Conservation (phyloP, 2,797 vertebrate genomes). For the Dromococcyx pavoninus region DNA sequence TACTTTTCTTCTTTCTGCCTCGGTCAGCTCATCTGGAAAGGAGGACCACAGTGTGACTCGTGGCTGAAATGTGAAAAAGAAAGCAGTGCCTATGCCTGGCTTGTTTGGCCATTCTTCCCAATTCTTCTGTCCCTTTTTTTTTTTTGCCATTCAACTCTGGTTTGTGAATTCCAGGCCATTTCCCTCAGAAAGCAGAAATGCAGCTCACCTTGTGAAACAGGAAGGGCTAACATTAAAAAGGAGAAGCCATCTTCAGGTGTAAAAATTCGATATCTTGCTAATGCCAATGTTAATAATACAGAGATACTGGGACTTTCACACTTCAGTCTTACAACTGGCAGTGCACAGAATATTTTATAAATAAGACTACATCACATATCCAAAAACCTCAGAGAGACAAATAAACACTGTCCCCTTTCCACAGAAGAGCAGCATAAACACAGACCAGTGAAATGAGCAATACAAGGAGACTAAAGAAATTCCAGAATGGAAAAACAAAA, state of each 20-base stretch:
- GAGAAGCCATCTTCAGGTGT: not conserved
- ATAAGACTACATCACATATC: not conserved
- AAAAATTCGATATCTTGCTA: not conserved
- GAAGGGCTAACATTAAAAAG: not conserved
- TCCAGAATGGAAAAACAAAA: not conserved
- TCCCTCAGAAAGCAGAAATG: not conserved
- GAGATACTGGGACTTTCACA: not conserved
- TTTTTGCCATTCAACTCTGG: not conserved
- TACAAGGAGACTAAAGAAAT: not conserved
- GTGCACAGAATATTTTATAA: not conserved
- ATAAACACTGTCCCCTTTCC: not conserved
- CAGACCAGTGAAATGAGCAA: not conserved
- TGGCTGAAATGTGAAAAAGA: not conserved
- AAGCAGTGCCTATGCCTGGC: not conserved
- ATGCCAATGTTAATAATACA: constrained; percentile 2
- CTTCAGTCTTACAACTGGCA: not conserved
- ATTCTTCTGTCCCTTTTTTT: not conserved
- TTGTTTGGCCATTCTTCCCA: not conserved
- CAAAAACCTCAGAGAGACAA: not conserved
- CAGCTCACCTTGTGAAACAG: not conserved
- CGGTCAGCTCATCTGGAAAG: not conserved
- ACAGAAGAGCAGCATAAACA: not conserved
- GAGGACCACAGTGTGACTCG: not conserved
- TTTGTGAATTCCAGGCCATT: not conserved
- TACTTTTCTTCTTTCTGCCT: not conserved